These are phyloP conservation scores for Clitarchus hookeri DNA, from an alignment of 2,888 invertebrate genomes.

Conservation along the genomic window DNA sequence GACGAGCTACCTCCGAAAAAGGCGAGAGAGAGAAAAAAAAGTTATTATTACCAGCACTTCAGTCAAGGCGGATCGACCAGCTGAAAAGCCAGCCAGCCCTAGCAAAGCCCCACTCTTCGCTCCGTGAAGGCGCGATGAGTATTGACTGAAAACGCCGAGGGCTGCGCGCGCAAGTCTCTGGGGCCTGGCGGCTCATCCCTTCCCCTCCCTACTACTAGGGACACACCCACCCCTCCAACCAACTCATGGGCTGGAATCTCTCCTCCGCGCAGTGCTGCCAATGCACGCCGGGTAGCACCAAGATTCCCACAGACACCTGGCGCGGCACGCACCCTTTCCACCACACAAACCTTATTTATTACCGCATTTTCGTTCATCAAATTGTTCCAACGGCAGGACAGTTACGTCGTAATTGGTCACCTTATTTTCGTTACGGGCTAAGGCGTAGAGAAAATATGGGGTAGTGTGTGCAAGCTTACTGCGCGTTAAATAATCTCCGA, in stretches of 20 bases:
- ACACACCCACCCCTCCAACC: too few species aligned
- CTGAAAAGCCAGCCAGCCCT: background rate
- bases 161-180: constrained; percentile 1
- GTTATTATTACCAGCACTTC: background rate
- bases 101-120: background rate
- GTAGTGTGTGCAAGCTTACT: too few species aligned
- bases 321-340: background rate
- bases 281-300: background rate
- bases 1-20: background rate
- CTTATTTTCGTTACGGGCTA: too few species aligned
- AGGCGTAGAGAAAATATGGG: too few species aligned
- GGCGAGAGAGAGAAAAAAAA: background rate
- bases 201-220: too few species aligned
- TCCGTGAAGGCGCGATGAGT: background rate
- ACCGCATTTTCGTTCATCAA: too few species aligned
- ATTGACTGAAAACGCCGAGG: background rate
- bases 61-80: too few species aligned
- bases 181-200: background rate
- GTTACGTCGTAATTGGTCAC: too few species aligned
- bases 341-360: too few species aligned
- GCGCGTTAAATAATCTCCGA: too few species aligned
- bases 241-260: background rate
- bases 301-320: background rate
- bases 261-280: background rate
- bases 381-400: too few species aligned